phyloP scores from a whole-genome alignment of 2,888 invertebrate genomes.

The Leptinotarsa tumamoca region DNA sequence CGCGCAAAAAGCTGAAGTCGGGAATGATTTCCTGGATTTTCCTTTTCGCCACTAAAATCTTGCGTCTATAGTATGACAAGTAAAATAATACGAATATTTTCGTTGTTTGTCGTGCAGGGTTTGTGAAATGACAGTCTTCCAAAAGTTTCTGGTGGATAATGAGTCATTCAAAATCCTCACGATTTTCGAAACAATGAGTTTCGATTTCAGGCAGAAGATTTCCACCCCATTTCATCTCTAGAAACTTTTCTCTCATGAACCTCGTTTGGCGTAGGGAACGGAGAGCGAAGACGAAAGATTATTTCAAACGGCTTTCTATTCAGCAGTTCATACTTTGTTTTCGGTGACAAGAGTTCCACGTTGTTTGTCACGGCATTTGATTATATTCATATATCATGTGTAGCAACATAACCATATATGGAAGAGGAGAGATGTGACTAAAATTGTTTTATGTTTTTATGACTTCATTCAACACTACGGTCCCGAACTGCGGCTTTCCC shows the following conservation, averaged over 20 bases:
- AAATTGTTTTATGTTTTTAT: slow-evolving; percentile 11
- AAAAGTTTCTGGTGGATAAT: not conserved
- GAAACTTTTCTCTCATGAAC: not conserved
- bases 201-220: not conserved
- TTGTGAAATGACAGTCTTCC: no score
- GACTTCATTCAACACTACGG: slow-evolving; percentile 13
- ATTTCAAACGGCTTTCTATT: not conserved
- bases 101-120: no score
- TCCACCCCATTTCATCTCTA: slow-evolving; percentile 1
- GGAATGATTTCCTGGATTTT: no score
- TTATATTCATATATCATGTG: slow-evolving; percentile 13
- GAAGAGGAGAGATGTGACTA: not conserved
- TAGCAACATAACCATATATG: not conserved
- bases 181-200: not conserved
- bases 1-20: no score
- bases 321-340: not conserved
- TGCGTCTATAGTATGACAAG: no score
- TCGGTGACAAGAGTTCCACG: not conserved
- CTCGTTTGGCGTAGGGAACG: not conserved
- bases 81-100: no score
- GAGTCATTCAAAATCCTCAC: not conserved
- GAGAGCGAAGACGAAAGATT: not conserved
- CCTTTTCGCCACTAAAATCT: no score
- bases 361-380: not conserved
- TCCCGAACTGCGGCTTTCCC: slow-evolving; percentile 9